Percentiles rank a stretch among this genome's conserved stretches.
phyloP scores from a whole-genome alignment of 2,888 invertebrate species.

The Pristionchus exspectatus region DNA sequence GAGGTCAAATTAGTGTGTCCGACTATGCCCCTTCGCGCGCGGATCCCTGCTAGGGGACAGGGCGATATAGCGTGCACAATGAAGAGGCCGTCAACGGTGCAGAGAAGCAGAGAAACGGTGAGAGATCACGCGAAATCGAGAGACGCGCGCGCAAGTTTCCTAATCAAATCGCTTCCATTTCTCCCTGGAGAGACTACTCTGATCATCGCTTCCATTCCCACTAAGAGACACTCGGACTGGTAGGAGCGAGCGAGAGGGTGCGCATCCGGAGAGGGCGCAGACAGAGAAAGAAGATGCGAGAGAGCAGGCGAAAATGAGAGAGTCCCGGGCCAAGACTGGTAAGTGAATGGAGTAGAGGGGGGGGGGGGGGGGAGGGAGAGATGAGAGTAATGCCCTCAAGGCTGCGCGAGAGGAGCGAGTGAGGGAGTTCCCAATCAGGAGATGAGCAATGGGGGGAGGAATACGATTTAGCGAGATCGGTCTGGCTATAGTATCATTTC shows the following conservation, averaged over 20 bases:
- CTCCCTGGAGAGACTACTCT: not conserved
- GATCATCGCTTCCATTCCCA: slow-evolving; percentile 4
- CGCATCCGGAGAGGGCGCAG: slow-evolving; percentile 22
- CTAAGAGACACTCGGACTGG: slow-evolving; percentile 35
- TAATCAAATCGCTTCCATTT: slow-evolving; percentile 10
- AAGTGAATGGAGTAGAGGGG: slow-evolving; percentile 37
- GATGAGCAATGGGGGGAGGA: not conserved
- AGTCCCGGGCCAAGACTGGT: slow-evolving; percentile 27
- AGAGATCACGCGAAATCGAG: not conserved
- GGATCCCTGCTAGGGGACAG: not conserved
- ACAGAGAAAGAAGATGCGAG: not conserved
- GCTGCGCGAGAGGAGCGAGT: slow-evolving; percentile 12
- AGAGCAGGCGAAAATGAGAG: not conserved
- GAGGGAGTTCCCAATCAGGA: slow-evolving; percentile 29
- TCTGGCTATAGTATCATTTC: not conserved
- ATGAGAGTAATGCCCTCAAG: slow-evolving; percentile 40
- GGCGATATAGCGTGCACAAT: not conserved
- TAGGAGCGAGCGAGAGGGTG: slow-evolving; percentile 9
- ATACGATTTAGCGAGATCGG: not conserved
- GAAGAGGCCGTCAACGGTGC: not conserved
- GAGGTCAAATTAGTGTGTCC: not conserved
- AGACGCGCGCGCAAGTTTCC: not conserved
- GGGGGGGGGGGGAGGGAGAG: not conserved
- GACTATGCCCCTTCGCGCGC: not conserved
- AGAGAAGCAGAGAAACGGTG: not conserved